phyloP scores from a whole-genome alignment of 2,797 vertebrate species.

The Anguilla anguilla region DNA sequence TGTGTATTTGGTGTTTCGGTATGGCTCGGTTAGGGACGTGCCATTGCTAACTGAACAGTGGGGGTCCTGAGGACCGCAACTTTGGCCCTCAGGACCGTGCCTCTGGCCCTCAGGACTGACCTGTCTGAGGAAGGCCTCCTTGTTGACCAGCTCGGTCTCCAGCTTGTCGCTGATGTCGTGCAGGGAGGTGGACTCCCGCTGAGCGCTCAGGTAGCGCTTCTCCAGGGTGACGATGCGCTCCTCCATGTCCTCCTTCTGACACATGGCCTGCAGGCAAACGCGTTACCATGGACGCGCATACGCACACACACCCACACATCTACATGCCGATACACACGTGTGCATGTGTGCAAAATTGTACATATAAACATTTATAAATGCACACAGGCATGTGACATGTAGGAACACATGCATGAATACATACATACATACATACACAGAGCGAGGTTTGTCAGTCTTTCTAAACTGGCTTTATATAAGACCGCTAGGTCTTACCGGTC shows the following conservation, averaged over 20 bases:
- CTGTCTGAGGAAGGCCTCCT: slow-evolving; percentile 96
- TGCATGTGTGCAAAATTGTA: not conserved
- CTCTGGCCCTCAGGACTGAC: slow-evolving; percentile 62
- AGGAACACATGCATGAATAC: too few species aligned
- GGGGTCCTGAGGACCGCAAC: not conserved
- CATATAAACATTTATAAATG: not conserved
- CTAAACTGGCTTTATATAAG: not conserved
- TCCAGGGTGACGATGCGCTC: slow-evolving; percentile 96
- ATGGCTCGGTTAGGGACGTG: not conserved
- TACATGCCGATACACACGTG: not conserved
- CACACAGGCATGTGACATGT: not conserved
- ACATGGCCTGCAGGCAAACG: slow-evolving; percentile 84
- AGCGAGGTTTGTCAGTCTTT: not conserved
- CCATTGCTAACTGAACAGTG: not conserved
- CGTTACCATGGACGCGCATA: slow-evolving; percentile 24
- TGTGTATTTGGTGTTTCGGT: not conserved
- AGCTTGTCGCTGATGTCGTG: slow-evolving; percentile 99
- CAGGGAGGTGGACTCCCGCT: slow-evolving; percentile 96
- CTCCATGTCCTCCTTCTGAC: slow-evolving; percentile 99
- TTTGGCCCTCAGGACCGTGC: too few species aligned
- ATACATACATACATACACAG: not conserved
- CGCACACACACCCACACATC: not conserved
- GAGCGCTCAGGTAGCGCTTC: slow-evolving; percentile 97
- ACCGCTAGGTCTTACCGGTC: not conserved
- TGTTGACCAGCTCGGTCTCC: slow-evolving; percentile 97